phyloP scores from a whole-genome alignment of 2,113 vertebrate genomes.

The Pedetes capensis region DNA sequence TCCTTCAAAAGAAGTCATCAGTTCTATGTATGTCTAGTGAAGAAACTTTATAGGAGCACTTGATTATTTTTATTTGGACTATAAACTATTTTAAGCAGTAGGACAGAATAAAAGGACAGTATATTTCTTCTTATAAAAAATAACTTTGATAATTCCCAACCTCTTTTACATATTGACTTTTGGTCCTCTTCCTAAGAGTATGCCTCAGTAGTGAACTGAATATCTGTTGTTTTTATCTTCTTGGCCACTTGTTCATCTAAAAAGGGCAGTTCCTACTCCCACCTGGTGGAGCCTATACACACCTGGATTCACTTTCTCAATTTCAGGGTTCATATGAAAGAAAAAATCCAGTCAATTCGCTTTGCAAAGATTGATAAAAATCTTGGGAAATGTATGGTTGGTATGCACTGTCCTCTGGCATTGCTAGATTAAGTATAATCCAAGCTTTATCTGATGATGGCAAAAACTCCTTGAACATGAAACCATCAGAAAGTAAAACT shows the following conservation, averaged over 20 bases:
- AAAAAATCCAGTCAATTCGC: background rate
- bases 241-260: background rate
- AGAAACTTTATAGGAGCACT: conserved; percentile 42
- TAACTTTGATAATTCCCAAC: conserved; percentile 45
- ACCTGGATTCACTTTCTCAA: background rate
- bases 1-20: conserved; percentile 64
- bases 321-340: conserved; percentile 26
- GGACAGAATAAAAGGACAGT: conserved; percentile 26
- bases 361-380: conserved; percentile 39
- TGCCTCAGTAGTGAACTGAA: background rate
- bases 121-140: conserved; percentile 32
- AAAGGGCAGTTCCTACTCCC: background rate
- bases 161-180: conserved; percentile 41
- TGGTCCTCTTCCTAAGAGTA: background rate
- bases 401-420: conserved; percentile 31
- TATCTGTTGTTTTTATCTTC: background rate
- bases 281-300: background rate
- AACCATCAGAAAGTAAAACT: background rate
- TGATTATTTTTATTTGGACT: conserved; percentile 73
- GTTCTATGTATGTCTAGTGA: background rate
- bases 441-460: background rate
- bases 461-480: conserved; percentile 5
- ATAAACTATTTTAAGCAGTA: background rate
- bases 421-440: background rate
- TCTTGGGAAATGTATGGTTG: conserved; percentile 1